Conservation (phyloP, 2,888 invertebrate species). For the Dromius quadrimaculatus region DNA sequence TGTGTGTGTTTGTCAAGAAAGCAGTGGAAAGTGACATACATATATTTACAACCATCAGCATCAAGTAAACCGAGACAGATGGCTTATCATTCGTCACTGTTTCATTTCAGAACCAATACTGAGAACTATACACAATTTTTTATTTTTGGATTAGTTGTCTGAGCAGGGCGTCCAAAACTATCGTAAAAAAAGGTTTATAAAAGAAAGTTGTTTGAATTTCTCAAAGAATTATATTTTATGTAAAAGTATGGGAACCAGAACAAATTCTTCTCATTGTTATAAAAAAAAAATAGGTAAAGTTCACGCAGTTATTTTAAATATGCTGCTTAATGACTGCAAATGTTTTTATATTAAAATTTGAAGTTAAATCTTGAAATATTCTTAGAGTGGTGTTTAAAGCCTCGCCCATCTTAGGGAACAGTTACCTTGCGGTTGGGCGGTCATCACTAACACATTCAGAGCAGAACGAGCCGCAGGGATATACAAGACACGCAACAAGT, state of each 20-base stretch:
- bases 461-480: constrained; percentile 17
- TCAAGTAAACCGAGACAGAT: not conserved
- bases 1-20: not conserved
- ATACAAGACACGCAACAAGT: not conserved
- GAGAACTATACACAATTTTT: not conserved
- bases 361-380: too few species aligned
- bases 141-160: too few species aligned
- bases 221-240: constrained; percentile 31
- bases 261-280: not conserved
- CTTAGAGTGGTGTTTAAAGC: too few species aligned
- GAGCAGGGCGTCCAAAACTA: too few species aligned
- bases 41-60: not conserved
- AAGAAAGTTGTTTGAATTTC: constrained; percentile 32
- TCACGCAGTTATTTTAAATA: too few species aligned
- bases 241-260: constrained; percentile 26
- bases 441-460: not conserved
- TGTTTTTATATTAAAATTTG: too few species aligned
- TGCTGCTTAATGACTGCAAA: too few species aligned
- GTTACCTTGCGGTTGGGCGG: constrained; percentile 10
- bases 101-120: constrained; percentile 8
- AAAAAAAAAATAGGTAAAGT: not conserved
- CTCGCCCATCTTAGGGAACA: constrained; percentile 14
- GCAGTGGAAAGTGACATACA: constrained; percentile 23
- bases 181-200: constrained; percentile 22
- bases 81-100: constrained; percentile 5